Conservation (phyloP, 1,140 invertebrate species). For the Musca domestica region DNA sequence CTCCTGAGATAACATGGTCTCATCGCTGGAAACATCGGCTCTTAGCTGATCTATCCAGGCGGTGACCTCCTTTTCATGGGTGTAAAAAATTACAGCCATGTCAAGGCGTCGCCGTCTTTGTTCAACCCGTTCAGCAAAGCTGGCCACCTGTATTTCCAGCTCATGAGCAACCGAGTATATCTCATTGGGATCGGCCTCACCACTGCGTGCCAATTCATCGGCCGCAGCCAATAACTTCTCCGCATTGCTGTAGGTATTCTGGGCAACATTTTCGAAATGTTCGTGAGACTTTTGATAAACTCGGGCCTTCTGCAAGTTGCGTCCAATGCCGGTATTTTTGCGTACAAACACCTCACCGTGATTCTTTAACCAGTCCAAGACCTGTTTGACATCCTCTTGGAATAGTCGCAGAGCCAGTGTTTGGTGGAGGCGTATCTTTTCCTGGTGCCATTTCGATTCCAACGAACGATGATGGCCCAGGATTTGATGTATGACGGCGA, state of each 20-base stretch:
- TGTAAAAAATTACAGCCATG: conserved; percentile 92
- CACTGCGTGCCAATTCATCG: conserved; percentile 91
- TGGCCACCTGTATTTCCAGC: conserved; percentile 86
- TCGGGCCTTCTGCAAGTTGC: conserved; percentile 89
- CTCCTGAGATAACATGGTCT: conserved; percentile 72
- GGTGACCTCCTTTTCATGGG: conserved; percentile 89
- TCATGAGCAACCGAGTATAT: conserved; percentile 91
- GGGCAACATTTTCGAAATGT: conserved; percentile 95
- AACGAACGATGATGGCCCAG: conserved; percentile 88
- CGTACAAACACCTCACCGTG: conserved; percentile 98
- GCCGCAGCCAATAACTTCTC: conserved; percentile 94
- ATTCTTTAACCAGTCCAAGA: conserved; percentile 95
- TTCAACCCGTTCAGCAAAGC: conserved; percentile 92
- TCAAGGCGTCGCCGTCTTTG: conserved; percentile 85
- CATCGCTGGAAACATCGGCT: conserved; percentile 66
- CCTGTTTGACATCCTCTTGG: conserved; percentile 93
- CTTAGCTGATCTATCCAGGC: conserved; percentile 82
- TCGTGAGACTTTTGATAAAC: conserved; percentile 97
- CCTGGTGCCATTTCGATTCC: conserved; percentile 91
- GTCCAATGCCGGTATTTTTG: conserved; percentile 94
- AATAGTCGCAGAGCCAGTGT: conserved; percentile 88
- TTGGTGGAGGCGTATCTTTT: conserved; percentile 92
- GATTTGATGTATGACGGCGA: conserved; percentile 91
- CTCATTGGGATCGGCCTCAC: conserved; percentile 93
- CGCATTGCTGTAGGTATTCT: conserved; percentile 99